A percentile compares a stretch with the other conserved stretches of the same genome.
Evolutionary conservation across 2,888 invertebrate genomes (phyloP).

Genomic region (Tricholauxania praeusta): DNA sequence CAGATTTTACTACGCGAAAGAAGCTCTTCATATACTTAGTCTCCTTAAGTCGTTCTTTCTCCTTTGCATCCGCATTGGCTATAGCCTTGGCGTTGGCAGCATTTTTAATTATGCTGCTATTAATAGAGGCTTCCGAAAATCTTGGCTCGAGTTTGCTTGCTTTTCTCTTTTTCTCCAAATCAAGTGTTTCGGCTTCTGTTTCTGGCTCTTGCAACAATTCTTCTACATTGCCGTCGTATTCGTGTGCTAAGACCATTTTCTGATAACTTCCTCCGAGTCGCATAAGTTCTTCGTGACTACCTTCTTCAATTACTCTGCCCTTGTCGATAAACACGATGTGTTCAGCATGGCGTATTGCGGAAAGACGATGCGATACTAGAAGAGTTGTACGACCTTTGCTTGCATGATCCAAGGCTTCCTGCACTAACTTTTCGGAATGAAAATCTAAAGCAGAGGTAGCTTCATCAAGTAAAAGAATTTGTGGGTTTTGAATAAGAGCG

Average conservation of each 20-base stretch:
- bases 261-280: conserved; percentile 74
- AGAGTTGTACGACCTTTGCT: conserved; percentile 80
- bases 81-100: conserved; percentile 1
- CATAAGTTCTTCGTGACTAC: conserved; percentile 79
- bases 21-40: conserved; percentile 53
- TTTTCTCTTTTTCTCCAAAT: conserved; percentile 36
- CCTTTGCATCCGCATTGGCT: background rate
- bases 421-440: conserved; percentile 82
- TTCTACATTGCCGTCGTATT: conserved; percentile 51
- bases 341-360: conserved; percentile 78
- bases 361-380: conserved; percentile 79
- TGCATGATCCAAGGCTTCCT: conserved; percentile 82
- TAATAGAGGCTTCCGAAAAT: conserved; percentile 43
- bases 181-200: conserved; percentile 27
- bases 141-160: conserved; percentile 24
- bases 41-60: conserved; percentile 19
- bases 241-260: conserved; percentile 71
- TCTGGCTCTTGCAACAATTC: conserved; percentile 51
- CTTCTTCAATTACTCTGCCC: conserved; percentile 78
- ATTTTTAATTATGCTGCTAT: conserved; percentile 2
- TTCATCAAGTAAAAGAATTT: conserved; percentile 81
- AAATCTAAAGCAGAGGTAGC: conserved; percentile 87
- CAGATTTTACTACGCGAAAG: conserved; percentile 71
- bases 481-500: conserved; percentile 80
- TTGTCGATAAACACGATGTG: conserved; percentile 78